A percentile compares a stretch with the other conserved stretches of the same genome.
Conservation (phyloP, 2,888 invertebrate genomes). For the Callyntrura guangdongensis region DNA sequence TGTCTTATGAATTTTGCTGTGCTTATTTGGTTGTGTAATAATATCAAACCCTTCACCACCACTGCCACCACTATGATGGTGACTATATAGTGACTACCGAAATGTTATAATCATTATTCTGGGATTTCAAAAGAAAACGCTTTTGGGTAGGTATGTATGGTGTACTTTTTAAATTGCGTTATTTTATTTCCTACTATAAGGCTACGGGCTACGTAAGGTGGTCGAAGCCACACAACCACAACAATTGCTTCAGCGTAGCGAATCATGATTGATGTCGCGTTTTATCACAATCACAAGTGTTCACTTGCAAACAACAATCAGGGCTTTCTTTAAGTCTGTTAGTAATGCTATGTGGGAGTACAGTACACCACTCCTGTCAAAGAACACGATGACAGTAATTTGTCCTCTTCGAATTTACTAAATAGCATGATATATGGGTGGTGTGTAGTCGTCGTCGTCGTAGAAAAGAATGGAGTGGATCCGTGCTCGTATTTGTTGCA, state of each 20-base stretch:
- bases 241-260: conserved; percentile 45
- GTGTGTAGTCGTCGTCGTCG: not conserved
- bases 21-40: conserved; percentile 19
- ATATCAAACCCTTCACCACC: not conserved
- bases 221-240: conserved; percentile 42
- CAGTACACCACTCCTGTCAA: conserved; percentile 39
- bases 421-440: not conserved
- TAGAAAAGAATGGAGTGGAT: not conserved
- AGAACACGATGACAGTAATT: conserved; percentile 64
- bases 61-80: not conserved
- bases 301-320: conserved; percentile 47
- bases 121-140: conserved; percentile 5
- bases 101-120: not conserved
- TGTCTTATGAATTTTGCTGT: not conserved
- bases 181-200: conserved; percentile 15
- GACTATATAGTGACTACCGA: not conserved
- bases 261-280: conserved; percentile 69
- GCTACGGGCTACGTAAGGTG: not conserved
- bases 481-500: not conserved
- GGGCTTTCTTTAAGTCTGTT: conserved; percentile 15
- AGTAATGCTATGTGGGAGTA: conserved; percentile 20
- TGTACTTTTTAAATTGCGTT: not conserved
- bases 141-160: too few species aligned
- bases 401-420: conserved; percentile 40
- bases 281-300: conserved; percentile 58